Base-by-base conservation (phyloP, 2,888 invertebrate genomes). In the Melieria crassipennis region DNA sequence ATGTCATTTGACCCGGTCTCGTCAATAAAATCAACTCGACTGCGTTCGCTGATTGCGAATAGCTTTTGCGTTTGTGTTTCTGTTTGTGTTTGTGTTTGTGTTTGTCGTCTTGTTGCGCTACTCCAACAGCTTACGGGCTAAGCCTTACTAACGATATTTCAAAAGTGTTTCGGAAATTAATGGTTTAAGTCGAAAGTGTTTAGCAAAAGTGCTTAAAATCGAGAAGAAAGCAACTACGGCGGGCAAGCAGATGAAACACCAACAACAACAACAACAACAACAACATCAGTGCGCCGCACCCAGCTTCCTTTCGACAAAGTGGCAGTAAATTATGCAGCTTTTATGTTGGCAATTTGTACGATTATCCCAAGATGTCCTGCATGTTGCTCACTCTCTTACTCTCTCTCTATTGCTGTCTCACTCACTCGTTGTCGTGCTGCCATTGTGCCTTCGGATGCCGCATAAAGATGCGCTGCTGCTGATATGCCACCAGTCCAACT, bases 141-240 rank as follows among this genome's bases (percentile, higher is more conserved):
- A 66, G 62, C 69, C 69, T n/a, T 65, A 68, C 65, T 71, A 67
- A 71, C 64, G 58, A 68, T 63, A 70, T 64, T 65, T 73, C 69
- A 62, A 66, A 75, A 78, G 78, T 77, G 80, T 79, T 75, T 78
- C 75, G 64, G 78, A 82, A 83, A 83, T 83, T 83, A 83, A 83
- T 83, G 83, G 83, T 80, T 82, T 82, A 83, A 81, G 80, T 82
- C 82, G 82, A 81, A 82, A 83, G 83, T 83, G 80, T 83, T 83
- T 83, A 82, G 82, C 79, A 78, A 79, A 74, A 73, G 66, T 13
- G 69, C 71, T 63, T 61, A 74, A 73, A 60, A 71, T 64, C 61
- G 58, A 67, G 63, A 70, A 71, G 47, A 65, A 57, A 30, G 64
- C 46, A 61, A 30, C 60, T 46, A 70, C 47, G 76, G 72, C 76